phyloP scores from a whole-genome alignment of 2,797 vertebrate species.

The Gouania willdenowi region DNA sequence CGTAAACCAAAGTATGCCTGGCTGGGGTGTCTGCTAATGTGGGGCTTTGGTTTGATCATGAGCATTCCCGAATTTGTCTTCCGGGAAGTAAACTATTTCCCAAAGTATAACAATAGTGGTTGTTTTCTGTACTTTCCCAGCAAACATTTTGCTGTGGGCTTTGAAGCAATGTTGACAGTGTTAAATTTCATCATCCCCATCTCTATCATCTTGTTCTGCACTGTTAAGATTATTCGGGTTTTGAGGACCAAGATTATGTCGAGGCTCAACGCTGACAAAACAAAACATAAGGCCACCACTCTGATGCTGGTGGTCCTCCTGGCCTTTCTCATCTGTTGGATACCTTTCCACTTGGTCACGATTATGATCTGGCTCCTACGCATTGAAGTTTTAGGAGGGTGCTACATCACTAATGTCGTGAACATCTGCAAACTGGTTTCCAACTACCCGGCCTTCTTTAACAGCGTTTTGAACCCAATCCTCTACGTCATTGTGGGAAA shows the following conservation, averaged over 20 bases:
- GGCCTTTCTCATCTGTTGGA: constrained; percentile 85
- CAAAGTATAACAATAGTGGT: constrained; percentile 55
- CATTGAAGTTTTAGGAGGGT: constrained; percentile 52
- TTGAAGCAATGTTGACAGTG: constrained; percentile 56
- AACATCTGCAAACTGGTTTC: constrained; percentile 80
- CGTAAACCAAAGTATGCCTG: constrained; percentile 72
- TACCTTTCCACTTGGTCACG: constrained; percentile 78
- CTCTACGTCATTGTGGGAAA: constrained; percentile 86
- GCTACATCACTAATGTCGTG: constrained; percentile 49
- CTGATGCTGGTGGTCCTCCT: constrained; percentile 76
- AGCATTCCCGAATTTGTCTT: constrained; percentile 72
- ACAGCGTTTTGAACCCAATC: constrained; percentile 86
- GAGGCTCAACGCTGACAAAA: constrained; percentile 61
- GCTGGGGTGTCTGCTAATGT: constrained; percentile 75
- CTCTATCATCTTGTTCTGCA: constrained; percentile 76
- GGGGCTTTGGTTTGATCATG: constrained; percentile 73
- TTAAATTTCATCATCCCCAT: constrained; percentile 78
- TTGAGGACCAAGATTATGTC: constrained; percentile 51
- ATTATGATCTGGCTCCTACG: constrained; percentile 65
- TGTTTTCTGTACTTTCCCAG: constrained; percentile 73
- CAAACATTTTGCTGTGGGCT: background rate
- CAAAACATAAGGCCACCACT: constrained; percentile 68
- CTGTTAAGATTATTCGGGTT: constrained; percentile 73
- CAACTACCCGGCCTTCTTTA: constrained; percentile 79
- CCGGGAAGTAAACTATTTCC: constrained; percentile 53